Evolutionary conservation across 2,888 invertebrate genomes (phyloP), one percentile per base, ranked within the genome.

Genomic region (Tenthredo livida): DNA sequence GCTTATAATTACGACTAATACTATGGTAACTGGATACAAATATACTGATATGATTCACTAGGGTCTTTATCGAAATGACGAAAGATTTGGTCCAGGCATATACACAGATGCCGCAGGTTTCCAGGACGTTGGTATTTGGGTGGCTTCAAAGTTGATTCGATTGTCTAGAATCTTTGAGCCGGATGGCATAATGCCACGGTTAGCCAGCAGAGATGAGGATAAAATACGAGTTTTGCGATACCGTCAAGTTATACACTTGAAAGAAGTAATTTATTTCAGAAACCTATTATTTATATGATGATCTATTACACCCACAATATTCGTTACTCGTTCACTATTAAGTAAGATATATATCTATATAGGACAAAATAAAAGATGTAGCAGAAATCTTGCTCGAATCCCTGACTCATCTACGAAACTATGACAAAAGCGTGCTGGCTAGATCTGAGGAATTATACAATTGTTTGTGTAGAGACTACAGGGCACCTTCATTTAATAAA

Each of bases 81-180:
- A 91, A 12, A 94, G 95, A 29, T 95, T 94, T 92, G 96, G 96
- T 54, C 95, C 96, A 0, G 96, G 95, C 0, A 90, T 95, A 12
- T 93, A 94, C 72, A 93, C 94, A 0, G 91, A 94, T 85, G 86
- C 93, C 0, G 89, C 93, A 87, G 92, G 94, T 0, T 90, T 87
- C 7, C 94, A 94, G 87, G 94, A 95, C 88, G 95, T 95, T 0
- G 96, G 95, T 0, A 88, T 95, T 15, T 95, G 96, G 96, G 89
- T 93, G 5, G 94, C 94, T 0, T 90, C 88, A 1, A 93, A 93
- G 85, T 92, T 95, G 43, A 88, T 94, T 0, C 91, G 95, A 40
- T 90, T 95, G 15, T 89, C 93, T 6, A 94, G 94, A 94, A 86
- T 89, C 6, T 47, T 83, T 15, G 0, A 33, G 87, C 25, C 47